These are phyloP conservation scores for Tenrec ecaudatus DNA, from an alignment of 2,113 vertebrate genomes.

Conservation along the genomic window DNA sequence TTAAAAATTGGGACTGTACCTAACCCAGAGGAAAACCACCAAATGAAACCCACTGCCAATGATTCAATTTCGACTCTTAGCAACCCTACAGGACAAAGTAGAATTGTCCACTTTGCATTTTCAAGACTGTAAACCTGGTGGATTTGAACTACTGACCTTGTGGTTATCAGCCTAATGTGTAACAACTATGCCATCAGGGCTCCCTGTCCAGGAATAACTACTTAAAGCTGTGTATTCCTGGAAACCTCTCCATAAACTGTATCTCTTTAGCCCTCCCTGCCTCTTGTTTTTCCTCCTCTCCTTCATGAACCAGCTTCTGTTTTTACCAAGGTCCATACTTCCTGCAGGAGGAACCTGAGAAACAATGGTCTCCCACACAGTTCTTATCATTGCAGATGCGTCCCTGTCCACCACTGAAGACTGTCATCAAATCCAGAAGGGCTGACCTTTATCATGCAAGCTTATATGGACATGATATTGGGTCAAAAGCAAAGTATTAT, in stretches of 20 bases:
- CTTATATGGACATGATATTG: not conserved
- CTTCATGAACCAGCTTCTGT: not conserved
- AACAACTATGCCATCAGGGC: no score
- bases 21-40: no score
- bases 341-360: not conserved
- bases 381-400: not conserved
- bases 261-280: not conserved
- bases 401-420: not conserved
- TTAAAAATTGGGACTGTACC: no score
- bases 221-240: not conserved
- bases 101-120: no score
- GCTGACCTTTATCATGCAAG: not conserved
- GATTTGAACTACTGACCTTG: no score
- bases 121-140: no score
- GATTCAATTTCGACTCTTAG: no score
- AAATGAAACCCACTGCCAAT: no score
- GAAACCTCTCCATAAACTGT: not conserved
- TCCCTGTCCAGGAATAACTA: no score
- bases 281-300: not conserved
- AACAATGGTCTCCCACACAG: not conserved
- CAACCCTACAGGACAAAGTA: no score
- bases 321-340: not conserved
- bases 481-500: not conserved
- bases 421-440: not conserved
- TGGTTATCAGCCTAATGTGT: no score